Evolutionary conservation across 1,140 invertebrate species (phyloP).

Genomic region (Drosophila rhopaloa): DNA sequence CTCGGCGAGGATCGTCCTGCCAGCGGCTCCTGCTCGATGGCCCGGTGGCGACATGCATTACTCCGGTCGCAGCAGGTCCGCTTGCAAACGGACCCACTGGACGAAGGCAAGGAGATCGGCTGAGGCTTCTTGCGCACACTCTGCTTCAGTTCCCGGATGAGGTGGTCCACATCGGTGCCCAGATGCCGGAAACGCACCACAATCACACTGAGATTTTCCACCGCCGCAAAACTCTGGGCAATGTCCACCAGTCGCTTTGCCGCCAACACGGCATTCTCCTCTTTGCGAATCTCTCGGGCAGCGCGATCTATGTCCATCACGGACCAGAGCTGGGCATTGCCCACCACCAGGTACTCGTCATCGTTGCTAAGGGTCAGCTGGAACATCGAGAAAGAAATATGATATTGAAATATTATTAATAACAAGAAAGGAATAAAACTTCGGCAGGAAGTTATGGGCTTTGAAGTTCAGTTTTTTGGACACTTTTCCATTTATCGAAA

Average conservation of each 20-base stretch:
- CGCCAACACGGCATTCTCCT: slow-evolving; percentile 90
- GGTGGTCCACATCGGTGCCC: slow-evolving; percentile 88
- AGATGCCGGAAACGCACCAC: slow-evolving; percentile 89
- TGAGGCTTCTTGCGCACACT: slow-evolving; percentile 87
- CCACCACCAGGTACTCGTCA: slow-evolving; percentile 92
- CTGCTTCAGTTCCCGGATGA: slow-evolving; percentile 91
- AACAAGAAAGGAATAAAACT: no score
- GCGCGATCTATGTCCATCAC: slow-evolving; percentile 90
- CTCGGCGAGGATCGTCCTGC: slow-evolving; percentile 91
- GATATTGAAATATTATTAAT: no score
- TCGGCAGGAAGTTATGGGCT: no score
- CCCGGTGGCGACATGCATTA: slow-evolving; percentile 87
- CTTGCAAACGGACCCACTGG: slow-evolving; percentile 85
- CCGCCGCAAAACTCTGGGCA: slow-evolving; percentile 92
- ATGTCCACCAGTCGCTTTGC: slow-evolving; percentile 93
- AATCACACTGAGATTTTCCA: slow-evolving; percentile 92
- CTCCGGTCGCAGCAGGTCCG: slow-evolving; percentile 88
- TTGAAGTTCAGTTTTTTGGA: no score
- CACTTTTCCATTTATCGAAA: no score
- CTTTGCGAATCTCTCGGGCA: slow-evolving; percentile 89
- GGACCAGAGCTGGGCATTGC: slow-evolving; percentile 91
- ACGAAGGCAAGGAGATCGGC: slow-evolving; percentile 81
- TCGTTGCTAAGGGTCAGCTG: slow-evolving; percentile 89
- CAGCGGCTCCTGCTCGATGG: slow-evolving; percentile 81
- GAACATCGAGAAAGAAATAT: background rate